Evolutionary conservation across 2,888 invertebrate species (phyloP).

Genomic region (Callyntrura sp.): DNA sequence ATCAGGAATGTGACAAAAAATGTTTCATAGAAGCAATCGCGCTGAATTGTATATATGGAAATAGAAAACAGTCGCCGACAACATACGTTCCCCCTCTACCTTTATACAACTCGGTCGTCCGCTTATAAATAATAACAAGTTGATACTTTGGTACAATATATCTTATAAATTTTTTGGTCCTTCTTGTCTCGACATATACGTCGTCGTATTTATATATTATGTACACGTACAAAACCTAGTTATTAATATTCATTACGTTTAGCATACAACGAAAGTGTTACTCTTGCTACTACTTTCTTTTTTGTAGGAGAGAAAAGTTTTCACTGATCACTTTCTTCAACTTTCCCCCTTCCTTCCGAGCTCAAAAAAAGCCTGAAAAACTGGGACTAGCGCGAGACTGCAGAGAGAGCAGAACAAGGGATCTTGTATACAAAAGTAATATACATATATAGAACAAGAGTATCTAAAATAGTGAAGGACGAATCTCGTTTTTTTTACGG

Average conservation of each 20-base stretch:
- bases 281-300: background rate
- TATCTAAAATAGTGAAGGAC: background rate
- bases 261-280: background rate
- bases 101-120: too few species aligned
- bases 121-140: too few species aligned
- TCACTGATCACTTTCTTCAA: conserved; percentile 20
- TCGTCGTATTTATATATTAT: background rate
- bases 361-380: background rate
- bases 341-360: background rate
- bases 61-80: too few species aligned
- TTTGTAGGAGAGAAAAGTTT: background rate
- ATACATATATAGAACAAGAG: background rate
- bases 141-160: too few species aligned
- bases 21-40: background rate
- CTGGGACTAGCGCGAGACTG: too few species aligned
- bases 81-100: too few species aligned
- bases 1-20: conserved; percentile 12
- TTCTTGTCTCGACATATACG: too few species aligned
- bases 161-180: too few species aligned
- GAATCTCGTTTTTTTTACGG: background rate
- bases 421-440: too few species aligned
- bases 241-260: background rate
- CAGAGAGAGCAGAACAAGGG: too few species aligned
- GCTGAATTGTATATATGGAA: background rate
- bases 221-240: background rate